Conservation (phyloP, 2,797 vertebrate genomes). For the Chiloscyllium punctatum region DNA sequence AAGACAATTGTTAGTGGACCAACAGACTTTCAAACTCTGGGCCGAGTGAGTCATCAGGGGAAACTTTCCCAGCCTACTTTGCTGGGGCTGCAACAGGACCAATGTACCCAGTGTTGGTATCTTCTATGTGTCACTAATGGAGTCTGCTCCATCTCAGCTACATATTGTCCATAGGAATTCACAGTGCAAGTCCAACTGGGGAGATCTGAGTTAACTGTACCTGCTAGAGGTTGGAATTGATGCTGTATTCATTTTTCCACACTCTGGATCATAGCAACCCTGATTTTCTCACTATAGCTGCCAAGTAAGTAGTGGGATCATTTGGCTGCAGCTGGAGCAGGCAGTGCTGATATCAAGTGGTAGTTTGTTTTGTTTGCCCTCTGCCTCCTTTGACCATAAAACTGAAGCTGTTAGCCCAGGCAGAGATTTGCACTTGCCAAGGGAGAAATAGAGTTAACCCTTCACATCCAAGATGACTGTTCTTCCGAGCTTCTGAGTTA, state of each 20-base stretch:
- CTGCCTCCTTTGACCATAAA: not conserved
- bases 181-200: not conserved
- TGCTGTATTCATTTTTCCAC: not conserved
- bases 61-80: not conserved
- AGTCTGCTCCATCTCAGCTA: not conserved
- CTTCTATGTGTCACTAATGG: not conserved
- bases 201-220: not conserved
- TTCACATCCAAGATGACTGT: too few relatives aligned
- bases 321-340: not conserved
- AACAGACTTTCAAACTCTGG: not conserved
- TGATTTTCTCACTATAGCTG: not conserved
- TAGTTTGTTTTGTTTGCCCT: not conserved
- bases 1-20: not conserved
- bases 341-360: not conserved
- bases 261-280: not conserved
- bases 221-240: not conserved
- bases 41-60: not conserved
- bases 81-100: not conserved
- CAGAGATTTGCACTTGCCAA: not conserved
- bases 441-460: too few relatives aligned
- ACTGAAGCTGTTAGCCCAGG: not conserved
- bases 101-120: not conserved
- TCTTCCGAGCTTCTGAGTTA: too few relatives aligned
- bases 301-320: not conserved
- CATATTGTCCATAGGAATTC: not conserved